phyloP scores from a whole-genome alignment of 1,140 invertebrate genomes.

The fruit fly (Drosophila melanogaster) region DNA sequence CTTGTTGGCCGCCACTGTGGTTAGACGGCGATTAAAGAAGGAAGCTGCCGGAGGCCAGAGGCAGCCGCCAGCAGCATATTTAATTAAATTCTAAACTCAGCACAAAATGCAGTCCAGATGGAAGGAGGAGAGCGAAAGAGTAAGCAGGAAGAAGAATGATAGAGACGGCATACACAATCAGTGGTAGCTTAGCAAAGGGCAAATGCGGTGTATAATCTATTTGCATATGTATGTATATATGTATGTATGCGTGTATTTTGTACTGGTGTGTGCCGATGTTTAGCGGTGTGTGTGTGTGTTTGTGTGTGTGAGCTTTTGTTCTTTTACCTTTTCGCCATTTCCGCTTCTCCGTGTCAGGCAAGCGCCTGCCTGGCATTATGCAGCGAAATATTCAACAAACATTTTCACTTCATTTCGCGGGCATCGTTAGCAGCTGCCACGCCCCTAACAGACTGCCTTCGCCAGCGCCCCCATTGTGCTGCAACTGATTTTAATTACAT shows the following conservation, averaged over 20 bases:
- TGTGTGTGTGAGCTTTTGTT: constrained; percentile 9
- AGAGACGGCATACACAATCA: constrained; percentile 15
- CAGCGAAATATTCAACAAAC: constrained; percentile 58
- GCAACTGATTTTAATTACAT: constrained; percentile 67
- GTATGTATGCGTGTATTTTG: constrained; percentile 1
- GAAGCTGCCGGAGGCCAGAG: constrained; percentile 21
- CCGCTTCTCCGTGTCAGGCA: neutral
- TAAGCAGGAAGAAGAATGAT: neutral
- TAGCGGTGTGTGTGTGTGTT: constrained; percentile 8
- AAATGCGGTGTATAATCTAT: constrained; percentile 16
- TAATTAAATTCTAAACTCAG: constrained; percentile 66
- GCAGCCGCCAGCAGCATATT: constrained; percentile 45
- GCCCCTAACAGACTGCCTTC: neutral
- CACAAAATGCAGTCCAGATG: constrained; percentile 38
- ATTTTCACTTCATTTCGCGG: constrained; percentile 63
- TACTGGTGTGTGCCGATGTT: constrained; percentile 33
- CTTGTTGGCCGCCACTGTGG: constrained; percentile 54
- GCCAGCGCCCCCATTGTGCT: constrained; percentile 8
- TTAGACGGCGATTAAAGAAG: constrained; percentile 53
- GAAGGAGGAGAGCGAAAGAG: neutral
- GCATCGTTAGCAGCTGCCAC: constrained; percentile 38
- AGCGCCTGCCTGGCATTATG: constrained; percentile 45
- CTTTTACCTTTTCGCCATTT: constrained; percentile 39
- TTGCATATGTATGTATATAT: neutral
- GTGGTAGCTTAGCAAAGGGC: constrained; percentile 1